phyloP scores from a whole-genome alignment of 2,113 vertebrate species.

The Charina bottae region DNA sequence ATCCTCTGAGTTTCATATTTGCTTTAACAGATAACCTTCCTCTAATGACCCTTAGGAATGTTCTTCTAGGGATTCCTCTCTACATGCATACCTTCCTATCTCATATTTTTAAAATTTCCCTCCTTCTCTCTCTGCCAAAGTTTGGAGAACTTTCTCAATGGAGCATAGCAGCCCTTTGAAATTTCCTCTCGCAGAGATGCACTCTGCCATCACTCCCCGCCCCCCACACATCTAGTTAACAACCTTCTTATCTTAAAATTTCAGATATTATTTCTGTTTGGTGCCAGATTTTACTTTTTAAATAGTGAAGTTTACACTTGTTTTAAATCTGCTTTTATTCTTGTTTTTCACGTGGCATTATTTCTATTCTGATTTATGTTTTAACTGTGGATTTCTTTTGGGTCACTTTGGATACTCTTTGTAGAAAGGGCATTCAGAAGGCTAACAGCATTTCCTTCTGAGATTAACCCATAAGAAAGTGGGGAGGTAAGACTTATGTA shows the following conservation, averaged over 20 bases:
- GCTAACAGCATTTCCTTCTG: not conserved
- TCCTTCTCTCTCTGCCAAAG: not conserved
- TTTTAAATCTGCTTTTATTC: not conserved
- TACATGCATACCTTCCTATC: not conserved
- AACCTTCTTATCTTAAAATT: not conserved
- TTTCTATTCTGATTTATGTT: not conserved
- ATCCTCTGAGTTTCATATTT: not conserved
- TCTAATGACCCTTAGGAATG: not conserved
- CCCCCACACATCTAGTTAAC: not conserved
- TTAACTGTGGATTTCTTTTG: slow-evolving; percentile 4
- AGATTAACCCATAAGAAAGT: not conserved
- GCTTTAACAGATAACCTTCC: not conserved
- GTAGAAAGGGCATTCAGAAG: not conserved
- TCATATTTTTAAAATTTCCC: not conserved
- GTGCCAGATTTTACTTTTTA: not conserved
- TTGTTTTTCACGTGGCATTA: not conserved
- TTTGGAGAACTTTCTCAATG: not conserved
- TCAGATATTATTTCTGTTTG: not conserved
- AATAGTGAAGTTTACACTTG: not conserved
- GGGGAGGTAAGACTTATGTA: not conserved
- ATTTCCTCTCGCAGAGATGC: not conserved
- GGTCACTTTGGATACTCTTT: not conserved
- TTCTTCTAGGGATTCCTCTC: not conserved
- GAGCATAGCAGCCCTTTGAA: not conserved
- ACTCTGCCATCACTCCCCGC: not conserved